phyloP scores from a whole-genome alignment of 2,888 invertebrate genomes.

The Plebejus argus region DNA sequence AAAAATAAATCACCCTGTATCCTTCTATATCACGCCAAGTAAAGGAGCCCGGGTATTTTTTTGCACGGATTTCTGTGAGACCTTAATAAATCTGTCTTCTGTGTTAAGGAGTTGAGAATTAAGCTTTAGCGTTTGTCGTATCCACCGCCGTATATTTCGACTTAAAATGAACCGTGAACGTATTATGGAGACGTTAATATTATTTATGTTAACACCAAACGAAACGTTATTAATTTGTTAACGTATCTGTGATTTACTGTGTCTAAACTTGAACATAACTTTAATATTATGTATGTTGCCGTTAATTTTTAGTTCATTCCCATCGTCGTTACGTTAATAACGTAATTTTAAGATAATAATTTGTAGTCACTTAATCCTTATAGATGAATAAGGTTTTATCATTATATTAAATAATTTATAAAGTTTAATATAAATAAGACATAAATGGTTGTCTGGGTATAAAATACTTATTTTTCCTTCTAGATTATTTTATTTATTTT shows the following conservation, averaged over 20 bases:
- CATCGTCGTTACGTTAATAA: background rate
- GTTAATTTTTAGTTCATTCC: background rate
- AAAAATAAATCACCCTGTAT: slow-evolving; percentile 54
- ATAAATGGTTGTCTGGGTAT: background rate
- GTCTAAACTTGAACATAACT: slow-evolving; percentile 11
- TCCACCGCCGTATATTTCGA: slow-evolving; percentile 50
- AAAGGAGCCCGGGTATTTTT: slow-evolving; percentile 56
- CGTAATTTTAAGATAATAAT: background rate
- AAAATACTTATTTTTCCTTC: background rate
- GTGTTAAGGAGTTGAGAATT: slow-evolving; percentile 54
- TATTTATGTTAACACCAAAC: slow-evolving; percentile 42
- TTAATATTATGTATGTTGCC: background rate
- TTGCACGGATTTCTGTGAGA: slow-evolving; percentile 51
- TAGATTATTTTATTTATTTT: background rate
- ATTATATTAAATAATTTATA: too few relatives aligned
- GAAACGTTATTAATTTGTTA: slow-evolving; percentile 35
- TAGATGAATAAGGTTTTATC: background rate
- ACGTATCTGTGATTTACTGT: slow-evolving; percentile 20
- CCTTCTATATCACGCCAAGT: slow-evolving; percentile 43
- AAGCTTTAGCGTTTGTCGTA: slow-evolving; percentile 58
- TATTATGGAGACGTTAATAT: slow-evolving; percentile 42
- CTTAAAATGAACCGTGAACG: slow-evolving; percentile 41
- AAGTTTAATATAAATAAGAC: background rate
- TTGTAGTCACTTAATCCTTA: background rate
- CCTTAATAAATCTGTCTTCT: slow-evolving; percentile 70